These are phyloP conservation scores for Orientallactaga sibirica DNA, from an alignment of 2,797 vertebrate genomes.

Conservation along the genomic window DNA sequence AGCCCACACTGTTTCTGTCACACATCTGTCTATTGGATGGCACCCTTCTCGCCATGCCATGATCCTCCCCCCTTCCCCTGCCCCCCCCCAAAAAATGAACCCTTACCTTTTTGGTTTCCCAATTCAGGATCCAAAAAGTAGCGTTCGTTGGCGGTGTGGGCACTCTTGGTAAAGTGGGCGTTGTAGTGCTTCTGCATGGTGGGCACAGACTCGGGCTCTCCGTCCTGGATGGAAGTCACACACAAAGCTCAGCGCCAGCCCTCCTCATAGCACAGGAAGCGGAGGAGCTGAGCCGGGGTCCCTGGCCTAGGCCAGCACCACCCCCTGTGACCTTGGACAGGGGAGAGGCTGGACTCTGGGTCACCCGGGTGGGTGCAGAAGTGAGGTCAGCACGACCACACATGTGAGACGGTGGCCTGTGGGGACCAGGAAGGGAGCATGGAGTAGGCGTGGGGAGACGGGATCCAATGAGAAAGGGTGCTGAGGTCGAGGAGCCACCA, in stretches of 20 bases:
- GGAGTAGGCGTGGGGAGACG: not conserved
- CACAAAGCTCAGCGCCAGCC: not conserved
- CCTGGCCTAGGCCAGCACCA: not conserved
- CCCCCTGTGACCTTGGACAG: not conserved
- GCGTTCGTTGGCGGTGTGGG: not conserved
- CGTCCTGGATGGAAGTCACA: not conserved
- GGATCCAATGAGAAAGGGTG: not conserved
- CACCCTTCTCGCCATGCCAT: no score
- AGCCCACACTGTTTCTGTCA: not conserved
- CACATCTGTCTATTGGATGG: no score
- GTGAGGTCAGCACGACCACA: not conserved
- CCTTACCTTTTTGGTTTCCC: slow-evolving; percentile 77
- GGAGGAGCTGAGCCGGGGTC: not conserved
- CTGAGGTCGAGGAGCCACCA: not conserved
- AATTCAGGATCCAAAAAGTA: slow-evolving; percentile 70
- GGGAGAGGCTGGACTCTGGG: not conserved
- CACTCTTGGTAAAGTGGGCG: slow-evolving; percentile 38
- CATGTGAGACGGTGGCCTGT: no score
- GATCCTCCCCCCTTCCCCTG: not conserved
- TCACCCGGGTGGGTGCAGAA: not conserved
- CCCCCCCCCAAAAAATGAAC: not conserved
- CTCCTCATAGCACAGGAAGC: accelerated
- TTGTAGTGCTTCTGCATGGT: slow-evolving; percentile 71
- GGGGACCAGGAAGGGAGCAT: not conserved
- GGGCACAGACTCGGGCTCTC: not conserved